Percentiles rank a stretch among this genome's conserved stretches.
These are phyloP conservation scores for Gymnoscopelus microlampas DNA, from an alignment of 2,797 vertebrate genomes.

Conservation along the genomic window DNA sequence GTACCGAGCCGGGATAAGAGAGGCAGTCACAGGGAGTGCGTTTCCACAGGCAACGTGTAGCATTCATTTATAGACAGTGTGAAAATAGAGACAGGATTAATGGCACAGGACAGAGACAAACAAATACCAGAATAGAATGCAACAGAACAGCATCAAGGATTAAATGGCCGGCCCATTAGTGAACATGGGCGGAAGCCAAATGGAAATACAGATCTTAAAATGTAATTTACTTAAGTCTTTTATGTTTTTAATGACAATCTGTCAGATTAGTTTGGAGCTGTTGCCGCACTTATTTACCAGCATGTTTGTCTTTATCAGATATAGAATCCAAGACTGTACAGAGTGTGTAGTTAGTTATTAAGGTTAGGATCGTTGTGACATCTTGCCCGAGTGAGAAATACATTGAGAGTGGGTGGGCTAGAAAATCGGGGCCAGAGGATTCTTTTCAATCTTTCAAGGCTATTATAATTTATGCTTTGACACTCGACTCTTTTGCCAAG, in stretches of 20 bases:
- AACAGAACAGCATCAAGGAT: constrained; percentile 51
- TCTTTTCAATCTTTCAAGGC: constrained; percentile 33
- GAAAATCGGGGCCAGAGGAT: constrained; percentile 45
- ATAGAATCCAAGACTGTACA: constrained; percentile 66
- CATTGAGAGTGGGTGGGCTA: constrained; percentile 41
- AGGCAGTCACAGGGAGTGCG: constrained; percentile 68
- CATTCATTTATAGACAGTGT: constrained; percentile 71
- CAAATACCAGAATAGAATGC: constrained; percentile 53
- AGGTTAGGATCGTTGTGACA: constrained; percentile 48
- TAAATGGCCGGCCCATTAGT: constrained; percentile 8
- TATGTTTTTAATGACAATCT: not conserved
- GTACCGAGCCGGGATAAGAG: constrained; percentile 55
- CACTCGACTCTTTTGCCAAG: no score
- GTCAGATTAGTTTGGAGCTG: constrained; percentile 29
- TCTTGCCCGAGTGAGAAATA: constrained; percentile 47
- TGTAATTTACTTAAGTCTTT: not conserved
- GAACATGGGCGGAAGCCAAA: constrained; percentile 26
- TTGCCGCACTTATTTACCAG: constrained; percentile 61
- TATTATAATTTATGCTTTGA: not conserved
- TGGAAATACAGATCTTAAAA: constrained; percentile 17
- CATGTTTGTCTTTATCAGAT: constrained; percentile 66
- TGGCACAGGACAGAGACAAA: constrained; percentile 71
- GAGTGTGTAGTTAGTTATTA: constrained; percentile 42
- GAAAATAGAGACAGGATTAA: constrained; percentile 61
- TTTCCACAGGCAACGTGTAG: constrained; percentile 74